Evolutionary conservation across 2,888 invertebrate species (phyloP), one percentile per base, ranked within the genome.

Genomic region (Pyrgus malvae): DNA sequence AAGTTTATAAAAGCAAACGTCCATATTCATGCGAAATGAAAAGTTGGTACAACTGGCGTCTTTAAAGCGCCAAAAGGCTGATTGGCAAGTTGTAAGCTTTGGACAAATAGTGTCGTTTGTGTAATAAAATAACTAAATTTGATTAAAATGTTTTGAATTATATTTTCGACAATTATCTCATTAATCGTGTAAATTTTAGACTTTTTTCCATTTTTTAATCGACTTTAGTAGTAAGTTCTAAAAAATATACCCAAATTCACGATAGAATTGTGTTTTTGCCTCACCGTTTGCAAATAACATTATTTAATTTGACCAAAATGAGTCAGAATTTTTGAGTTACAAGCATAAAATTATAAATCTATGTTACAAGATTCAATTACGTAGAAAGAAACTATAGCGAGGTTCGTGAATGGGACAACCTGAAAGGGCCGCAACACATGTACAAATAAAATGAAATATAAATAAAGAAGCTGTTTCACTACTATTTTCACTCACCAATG

Each of bases 1-100:
- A 67, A 68, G 64, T 56, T 57, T 54, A 75, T 75, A 76, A 75
- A 75, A 70, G 69, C 67, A 64, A 16, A 54, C 56, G 59, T 66
- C 71, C 76, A 79, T 79, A 79, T 78, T 80, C 78, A 80, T 72
- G 72, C 70, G n/a, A n/a, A n/a, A n/a, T n/a, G n/a, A n/a, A n/a
- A n/a, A n/a, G n/a, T n/a, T n/a, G n/a, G n/a, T n/a, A n/a, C n/a
- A n/a, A n/a, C n/a, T n/a, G n/a, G n/a, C n/a, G n/a, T n/a, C n/a
- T n/a, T n/a, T n/a, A n/a, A n/a, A n/a, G n/a, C n/a, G n/a, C n/a
- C n/a, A n/a, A n/a, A n/a, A n/a, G n/a, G n/a, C n/a, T n/a, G n/a
- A n/a, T n/a, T n/a, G n/a, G n/a, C n/a, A n/a, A n/a, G n/a, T n/a
- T n/a, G n/a, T n/a, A n/a, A n/a, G n/a, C n/a, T n/a, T n/a, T n/a